Evolutionary conservation across 92 coral and sea anemone species (phyloP).

Genomic region (Porites evermanni): DNA sequence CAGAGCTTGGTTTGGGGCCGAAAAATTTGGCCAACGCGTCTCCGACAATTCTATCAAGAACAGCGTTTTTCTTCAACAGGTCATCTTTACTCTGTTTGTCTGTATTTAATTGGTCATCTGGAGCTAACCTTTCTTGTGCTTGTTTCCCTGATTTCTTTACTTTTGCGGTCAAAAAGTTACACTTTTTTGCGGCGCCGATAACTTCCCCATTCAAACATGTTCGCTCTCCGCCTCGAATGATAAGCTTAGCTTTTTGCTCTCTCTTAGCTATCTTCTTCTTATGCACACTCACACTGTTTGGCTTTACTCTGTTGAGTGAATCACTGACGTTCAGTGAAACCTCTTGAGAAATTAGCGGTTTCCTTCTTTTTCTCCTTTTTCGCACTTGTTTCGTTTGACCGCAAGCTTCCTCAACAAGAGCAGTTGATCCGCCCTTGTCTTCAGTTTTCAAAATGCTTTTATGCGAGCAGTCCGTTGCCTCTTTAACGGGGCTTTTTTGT

Average conservation of each 20-base stretch:
- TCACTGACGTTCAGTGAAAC: slow-evolving; percentile 12
- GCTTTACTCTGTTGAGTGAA: slow-evolving; percentile 14
- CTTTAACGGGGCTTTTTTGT: slow-evolving; percentile 59
- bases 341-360: slow-evolving; percentile 27
- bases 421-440: not conserved
- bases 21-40: slow-evolving; percentile 33
- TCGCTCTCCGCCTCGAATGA: not conserved
- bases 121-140: not conserved
- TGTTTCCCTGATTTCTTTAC: not conserved
- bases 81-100: slow-evolving; percentile 1
- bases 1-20: not conserved
- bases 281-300: not conserved
- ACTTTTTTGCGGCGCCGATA: not conserved
- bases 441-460: not conserved
- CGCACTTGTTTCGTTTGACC: slow-evolving; percentile 26
- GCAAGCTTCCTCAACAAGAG: slow-evolving; percentile 21
- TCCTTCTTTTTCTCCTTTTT: slow-evolving; percentile 26
- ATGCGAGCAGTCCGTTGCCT: slow-evolving; percentile 7
- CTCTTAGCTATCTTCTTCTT: slow-evolving; percentile 4
- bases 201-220: slow-evolving; percentile 1
- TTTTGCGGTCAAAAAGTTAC: slow-evolving; percentile 7
- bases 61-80: slow-evolving; percentile 15
- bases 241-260: slow-evolving; percentile 12
- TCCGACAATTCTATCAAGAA: slow-evolving; percentile 31
- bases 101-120: not conserved